phyloP scores from a whole-genome alignment of 2,797 vertebrate genomes.

The Enteromius paludinosus region DNA sequence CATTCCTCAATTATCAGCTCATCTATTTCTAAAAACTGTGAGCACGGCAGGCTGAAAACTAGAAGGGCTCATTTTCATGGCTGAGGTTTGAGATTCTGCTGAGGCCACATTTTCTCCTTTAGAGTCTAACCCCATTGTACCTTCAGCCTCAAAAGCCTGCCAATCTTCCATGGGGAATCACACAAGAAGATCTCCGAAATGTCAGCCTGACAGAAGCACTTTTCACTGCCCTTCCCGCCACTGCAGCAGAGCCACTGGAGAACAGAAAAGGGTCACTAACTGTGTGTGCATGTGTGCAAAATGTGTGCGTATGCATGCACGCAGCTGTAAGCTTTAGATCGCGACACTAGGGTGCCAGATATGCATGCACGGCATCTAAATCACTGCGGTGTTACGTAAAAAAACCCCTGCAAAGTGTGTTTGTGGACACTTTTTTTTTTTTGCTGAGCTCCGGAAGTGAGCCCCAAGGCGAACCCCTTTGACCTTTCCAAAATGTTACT shows the following conservation, averaged over 20 bases:
- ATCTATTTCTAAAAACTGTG: slow-evolving; percentile 25
- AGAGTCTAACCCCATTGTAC: slow-evolving; percentile 53
- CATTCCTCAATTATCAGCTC: slow-evolving; percentile 33
- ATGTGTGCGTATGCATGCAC: slow-evolving; percentile 44
- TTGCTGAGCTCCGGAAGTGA: slow-evolving; percentile 66
- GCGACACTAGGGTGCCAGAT: slow-evolving; percentile 31
- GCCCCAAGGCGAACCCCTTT: slow-evolving; percentile 67
- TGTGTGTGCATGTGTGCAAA: slow-evolving; percentile 39
- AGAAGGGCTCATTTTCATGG: slow-evolving; percentile 19
- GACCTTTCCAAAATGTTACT: slow-evolving; percentile 85
- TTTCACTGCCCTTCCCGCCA: slow-evolving; percentile 75
- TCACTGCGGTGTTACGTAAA: slow-evolving; percentile 46
- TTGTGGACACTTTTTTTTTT: slow-evolving; percentile 62
- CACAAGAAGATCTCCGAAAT: slow-evolving; percentile 71
- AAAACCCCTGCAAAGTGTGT: slow-evolving; percentile 43
- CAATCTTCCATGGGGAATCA: slow-evolving; percentile 54
- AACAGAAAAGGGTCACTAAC: slow-evolving; percentile 62
- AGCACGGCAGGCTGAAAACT: slow-evolving; percentile 28
- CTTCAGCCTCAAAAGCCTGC: slow-evolving; percentile 43
- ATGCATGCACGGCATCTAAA: slow-evolving; percentile 48
- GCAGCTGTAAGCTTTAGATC: slow-evolving; percentile 40
- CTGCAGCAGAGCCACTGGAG: slow-evolving; percentile 64
- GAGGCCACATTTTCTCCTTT: slow-evolving; percentile 56
- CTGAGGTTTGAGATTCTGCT: slow-evolving; percentile 38
- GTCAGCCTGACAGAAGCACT: slow-evolving; percentile 84